Base-by-base conservation (phyloP, 2,113 vertebrate genomes). In the Myrmophylax atrothorax region DNA sequence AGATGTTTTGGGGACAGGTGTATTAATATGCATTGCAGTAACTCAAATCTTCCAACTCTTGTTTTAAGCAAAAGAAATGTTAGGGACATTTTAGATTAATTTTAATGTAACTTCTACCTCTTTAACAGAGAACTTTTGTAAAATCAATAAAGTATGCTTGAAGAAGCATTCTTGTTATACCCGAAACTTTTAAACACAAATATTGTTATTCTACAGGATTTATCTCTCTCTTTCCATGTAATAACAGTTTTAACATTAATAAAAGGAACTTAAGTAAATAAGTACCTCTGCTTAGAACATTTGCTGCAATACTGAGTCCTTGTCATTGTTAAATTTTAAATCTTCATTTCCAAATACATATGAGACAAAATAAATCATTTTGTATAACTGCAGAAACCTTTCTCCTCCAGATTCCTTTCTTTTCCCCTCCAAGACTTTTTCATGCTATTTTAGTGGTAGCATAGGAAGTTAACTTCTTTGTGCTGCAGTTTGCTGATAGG, bases 401-500 rank as follows among this genome's bases (percentile, higher is more conserved):
- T 85, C 67, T 93, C 92, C 69, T 53, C 46, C 28, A 75, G 95
- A 86, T 96, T 91, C 69, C 87, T 88, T 93, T 94, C n/a, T 94
- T 97, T 93, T 80, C 42, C 62, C 23, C 70, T 93, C 66, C 58
- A 90, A 96, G 95, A 69, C 12, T 78, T 88, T 76, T 91, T 80
- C 84, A 89, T 91, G 87, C 74, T 95, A 52, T 94, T 95, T 97
- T 96, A 96, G 89, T 93, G 87, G 63, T 55, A 96, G 69, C 59
- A 64, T 73, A 96, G 72, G 66, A 35, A n/a, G 26, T 89, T 94
- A 75, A 70, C 19, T 64, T 94, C 78, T 91, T 95, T 94, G 82
- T 96, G 89, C 84, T 94, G 77, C 91, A 93, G 81, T 94, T 94
- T 90, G 94, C 89, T 96, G 93, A 97, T 72, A 94, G 5, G 87